Percentiles rank a stretch among this genome's conserved stretches.
Conservation (phyloP, 2,888 invertebrate genomes). For the Trilocha varians region DNA sequence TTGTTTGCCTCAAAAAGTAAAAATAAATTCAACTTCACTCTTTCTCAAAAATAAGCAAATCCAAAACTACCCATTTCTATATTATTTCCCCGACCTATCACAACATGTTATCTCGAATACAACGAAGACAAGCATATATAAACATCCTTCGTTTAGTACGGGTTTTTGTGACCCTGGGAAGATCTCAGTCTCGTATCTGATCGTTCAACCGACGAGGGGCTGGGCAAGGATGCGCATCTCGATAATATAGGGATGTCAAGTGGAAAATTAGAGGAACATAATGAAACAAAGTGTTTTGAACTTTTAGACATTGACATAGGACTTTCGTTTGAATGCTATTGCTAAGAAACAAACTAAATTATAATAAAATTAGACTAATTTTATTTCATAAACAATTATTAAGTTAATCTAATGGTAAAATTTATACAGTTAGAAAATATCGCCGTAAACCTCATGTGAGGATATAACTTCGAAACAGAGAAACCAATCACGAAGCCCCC, state of each 20-base stretch:
- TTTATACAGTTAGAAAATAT: too few species aligned
- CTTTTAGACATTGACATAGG: too few species aligned
- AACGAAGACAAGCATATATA: slow-evolving; percentile 16
- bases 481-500: too few species aligned
- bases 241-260: neutral
- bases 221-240: slow-evolving; percentile 1
- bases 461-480: too few species aligned
- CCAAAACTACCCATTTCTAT: neutral
- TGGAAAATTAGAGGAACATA: neutral
- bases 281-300: too few species aligned
- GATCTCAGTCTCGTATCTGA: neutral
- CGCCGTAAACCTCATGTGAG: too few species aligned
- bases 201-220: neutral
- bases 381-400: too few species aligned
- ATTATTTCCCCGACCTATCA: slow-evolving; percentile 15
- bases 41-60: neutral
- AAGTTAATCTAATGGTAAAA: too few species aligned
- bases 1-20: too few species aligned
- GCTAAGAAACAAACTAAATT: too few species aligned
- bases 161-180: slow-evolving; percentile 19
- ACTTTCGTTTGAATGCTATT: too few species aligned
- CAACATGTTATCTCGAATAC: slow-evolving; percentile 23
- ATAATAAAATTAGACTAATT: too few species aligned
- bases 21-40: neutral
- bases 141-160: slow-evolving; percentile 18